These are phyloP conservation scores for Platysteira castanea DNA, from an alignment of 2,113 vertebrate species.

Conservation along the genomic window DNA sequence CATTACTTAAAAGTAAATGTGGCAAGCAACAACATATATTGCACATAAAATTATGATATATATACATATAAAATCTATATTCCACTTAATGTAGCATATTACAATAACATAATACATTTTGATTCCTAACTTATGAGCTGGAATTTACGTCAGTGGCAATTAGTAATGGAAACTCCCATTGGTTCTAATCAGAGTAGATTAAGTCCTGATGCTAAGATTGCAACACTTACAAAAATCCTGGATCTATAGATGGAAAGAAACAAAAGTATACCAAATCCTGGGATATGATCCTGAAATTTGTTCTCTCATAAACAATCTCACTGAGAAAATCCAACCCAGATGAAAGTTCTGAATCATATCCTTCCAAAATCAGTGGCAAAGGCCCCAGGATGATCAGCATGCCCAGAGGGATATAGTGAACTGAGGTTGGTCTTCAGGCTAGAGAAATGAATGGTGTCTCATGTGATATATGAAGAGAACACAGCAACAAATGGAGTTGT, in stretches of 20 bases:
- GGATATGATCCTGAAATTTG: neutral
- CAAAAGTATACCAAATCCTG: neutral
- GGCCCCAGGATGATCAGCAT: neutral
- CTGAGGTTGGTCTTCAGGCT: neutral
- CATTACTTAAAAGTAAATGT: neutral
- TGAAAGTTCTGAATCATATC: neutral
- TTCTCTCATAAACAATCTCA: neutral
- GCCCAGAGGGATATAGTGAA: neutral
- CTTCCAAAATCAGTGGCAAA: neutral
- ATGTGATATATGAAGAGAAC: neutral
- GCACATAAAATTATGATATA: neutral
- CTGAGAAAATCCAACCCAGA: neutral
- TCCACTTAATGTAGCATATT: neutral
- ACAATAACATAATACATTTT: neutral
- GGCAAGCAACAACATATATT: neutral
- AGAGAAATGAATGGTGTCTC: neutral
- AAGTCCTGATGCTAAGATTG: neutral
- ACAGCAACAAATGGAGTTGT: neutral
- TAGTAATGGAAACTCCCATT: neutral
- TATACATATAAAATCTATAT: neutral
- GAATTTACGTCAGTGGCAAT: neutral
- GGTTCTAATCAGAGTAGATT: neutral
- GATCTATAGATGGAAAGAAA: neutral
- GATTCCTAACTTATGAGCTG: neutral
- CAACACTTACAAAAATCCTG: neutral